Percentiles rank a stretch among this genome's conserved stretches.
Evolutionary conservation across 2,113 vertebrate genomes (phyloP).

Genomic region (Stictonetta naevosa): DNA sequence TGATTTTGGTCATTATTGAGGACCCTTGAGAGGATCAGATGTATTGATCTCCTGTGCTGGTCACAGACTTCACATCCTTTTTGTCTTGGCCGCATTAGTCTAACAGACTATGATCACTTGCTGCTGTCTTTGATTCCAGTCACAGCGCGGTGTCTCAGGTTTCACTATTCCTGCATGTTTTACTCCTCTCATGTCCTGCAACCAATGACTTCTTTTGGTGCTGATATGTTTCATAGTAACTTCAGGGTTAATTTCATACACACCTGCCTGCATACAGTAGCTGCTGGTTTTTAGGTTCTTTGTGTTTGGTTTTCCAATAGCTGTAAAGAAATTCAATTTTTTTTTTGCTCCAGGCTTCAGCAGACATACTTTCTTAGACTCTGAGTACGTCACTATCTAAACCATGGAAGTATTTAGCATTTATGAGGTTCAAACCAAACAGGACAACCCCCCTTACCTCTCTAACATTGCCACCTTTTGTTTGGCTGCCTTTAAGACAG

Average conservation of each 20-base stretch:
- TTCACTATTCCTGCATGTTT: neutral
- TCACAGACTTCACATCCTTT: neutral
- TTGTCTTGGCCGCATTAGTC: neutral
- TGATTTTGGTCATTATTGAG: neutral
- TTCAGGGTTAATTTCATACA: neutral
- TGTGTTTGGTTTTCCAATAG: neutral
- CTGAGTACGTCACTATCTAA: neutral
- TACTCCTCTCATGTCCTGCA: neutral
- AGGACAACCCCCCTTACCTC: neutral
- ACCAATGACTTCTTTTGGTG: neutral
- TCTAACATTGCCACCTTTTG: neutral
- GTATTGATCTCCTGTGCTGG: neutral
- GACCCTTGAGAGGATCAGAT: neutral
- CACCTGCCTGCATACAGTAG: neutral
- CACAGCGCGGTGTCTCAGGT: neutral
- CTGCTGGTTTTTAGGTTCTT: neutral
- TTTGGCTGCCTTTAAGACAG: neutral
- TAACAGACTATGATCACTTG: neutral
- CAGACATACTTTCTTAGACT: neutral
- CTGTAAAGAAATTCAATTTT: neutral
- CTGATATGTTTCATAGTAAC: neutral
- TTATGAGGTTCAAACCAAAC: conserved; percentile 18
- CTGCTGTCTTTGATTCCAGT: neutral
- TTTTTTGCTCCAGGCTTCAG: neutral
- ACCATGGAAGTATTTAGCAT: neutral